Evolutionary conservation across 2,888 invertebrate species (phyloP).

Genomic region (Spodoptera exigua): DNA sequence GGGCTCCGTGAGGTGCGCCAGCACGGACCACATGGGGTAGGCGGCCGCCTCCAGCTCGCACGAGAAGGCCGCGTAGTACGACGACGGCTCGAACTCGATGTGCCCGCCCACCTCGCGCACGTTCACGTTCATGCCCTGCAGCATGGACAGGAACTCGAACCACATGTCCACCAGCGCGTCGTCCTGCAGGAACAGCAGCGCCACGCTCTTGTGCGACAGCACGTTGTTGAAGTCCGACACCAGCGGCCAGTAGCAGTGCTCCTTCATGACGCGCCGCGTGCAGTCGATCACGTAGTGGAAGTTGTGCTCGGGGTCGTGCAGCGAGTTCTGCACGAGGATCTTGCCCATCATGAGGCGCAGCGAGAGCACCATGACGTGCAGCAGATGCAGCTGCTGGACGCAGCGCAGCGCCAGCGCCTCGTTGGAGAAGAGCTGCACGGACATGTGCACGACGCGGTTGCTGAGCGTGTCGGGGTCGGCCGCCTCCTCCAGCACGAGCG

Average conservation of each 20-base stretch:
- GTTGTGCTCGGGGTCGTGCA: constrained; percentile 94
- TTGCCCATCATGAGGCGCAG: constrained; percentile 96
- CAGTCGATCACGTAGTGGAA: constrained; percentile 98
- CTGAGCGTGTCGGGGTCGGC: constrained; percentile 97
- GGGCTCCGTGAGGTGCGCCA: constrained; percentile 94
- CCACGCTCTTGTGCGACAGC: constrained; percentile 97
- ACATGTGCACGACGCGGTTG: constrained; percentile 99
- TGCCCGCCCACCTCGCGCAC: constrained; percentile 96
- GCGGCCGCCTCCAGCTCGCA: constrained; percentile 99
- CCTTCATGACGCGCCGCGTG: constrained; percentile 97
- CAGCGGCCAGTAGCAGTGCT: constrained; percentile 99
- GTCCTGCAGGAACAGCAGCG: constrained; percentile 96
- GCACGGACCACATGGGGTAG: constrained; percentile 99
- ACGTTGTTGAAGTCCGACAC: constrained; percentile 99
- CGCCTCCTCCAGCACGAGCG: constrained; percentile 95
- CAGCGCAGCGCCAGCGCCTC: constrained; percentile 96
- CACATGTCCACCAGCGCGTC: constrained; percentile 97
- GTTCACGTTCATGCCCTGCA: constrained; percentile 99
- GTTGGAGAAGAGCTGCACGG: constrained; percentile 98
- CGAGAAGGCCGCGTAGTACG: constrained; percentile 99
- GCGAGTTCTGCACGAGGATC: constrained; percentile 95
- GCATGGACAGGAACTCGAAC: constrained; percentile 97
- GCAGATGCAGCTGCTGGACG: constrained; percentile 96
- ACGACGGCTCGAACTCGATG: constrained; percentile 98
- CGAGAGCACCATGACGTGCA: constrained; percentile 98